Base-by-base conservation (phyloP, 1,140 invertebrate genomes). In the Drosophila tropicalis region DNA sequence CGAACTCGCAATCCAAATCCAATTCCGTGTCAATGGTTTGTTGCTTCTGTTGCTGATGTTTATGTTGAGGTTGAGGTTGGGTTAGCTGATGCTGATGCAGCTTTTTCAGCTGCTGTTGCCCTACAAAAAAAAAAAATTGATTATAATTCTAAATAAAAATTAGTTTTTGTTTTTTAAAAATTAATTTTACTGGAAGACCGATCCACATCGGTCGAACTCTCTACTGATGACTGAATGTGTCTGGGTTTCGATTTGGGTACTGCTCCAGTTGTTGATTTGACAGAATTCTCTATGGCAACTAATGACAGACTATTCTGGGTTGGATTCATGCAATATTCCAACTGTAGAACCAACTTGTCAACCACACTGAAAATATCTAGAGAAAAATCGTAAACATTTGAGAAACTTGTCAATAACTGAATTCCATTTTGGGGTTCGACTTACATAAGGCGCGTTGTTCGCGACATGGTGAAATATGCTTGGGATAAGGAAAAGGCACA, bases 1-100 rank as follows among this genome's bases (percentile, higher is more conserved):
- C 69, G 3, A 83, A 44, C 25, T 83, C 81, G 5, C 63, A 80
- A 44, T 83, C 81, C 15, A 84, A 44, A n/a, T 83, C 81, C 0
- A 72, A 44, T 5, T 83, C 81, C 9, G n/a, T 3, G 0, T 69
- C 68, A 10, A 51, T 22, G 19, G 13, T 13, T 5, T 15, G n/a
- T 0, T 13, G 9, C 3, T 56, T n/a, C 9, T 34, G 19, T 5
- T n/a, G 13, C 7, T 17, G 29, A n/a, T n/a, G n/a, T 6, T 40
- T 15, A 4, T 15, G 32, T 6, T 6, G 5, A 7, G 4, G 6
- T 34, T 25, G 3, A 25, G 22, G 3, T 34, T 25, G 3, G 4
- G 22, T 0, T 25, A 25, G 22, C 3, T 29, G 29, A 29, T 6
- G 29, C 1, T 5, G 29, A 29, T 29, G 29, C 29, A 32, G 22